Evolutionary conservation across 2,113 vertebrate genomes (phyloP).

Genomic region (Ranitomeya variabilis): DNA sequence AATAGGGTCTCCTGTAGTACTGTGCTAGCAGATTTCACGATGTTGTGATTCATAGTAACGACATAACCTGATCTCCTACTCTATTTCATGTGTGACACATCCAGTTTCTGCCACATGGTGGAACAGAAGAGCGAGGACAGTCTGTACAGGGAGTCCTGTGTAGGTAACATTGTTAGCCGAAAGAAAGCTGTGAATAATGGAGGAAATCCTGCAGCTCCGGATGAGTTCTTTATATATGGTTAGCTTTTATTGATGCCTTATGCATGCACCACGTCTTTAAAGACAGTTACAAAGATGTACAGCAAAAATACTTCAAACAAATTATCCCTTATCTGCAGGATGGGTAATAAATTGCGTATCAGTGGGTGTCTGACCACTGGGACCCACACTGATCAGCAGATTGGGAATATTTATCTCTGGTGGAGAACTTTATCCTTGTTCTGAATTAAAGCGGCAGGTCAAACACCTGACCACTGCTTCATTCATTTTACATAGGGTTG

Average conservation of each 20-base stretch:
- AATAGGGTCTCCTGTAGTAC: neutral
- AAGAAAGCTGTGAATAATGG: neutral
- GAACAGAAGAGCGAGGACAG: neutral
- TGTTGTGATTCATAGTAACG: neutral
- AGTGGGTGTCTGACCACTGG: no score
- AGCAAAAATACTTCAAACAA: neutral
- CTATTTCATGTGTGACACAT: neutral
- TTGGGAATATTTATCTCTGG: no score
- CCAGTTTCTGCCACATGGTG: neutral
- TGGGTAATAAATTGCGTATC: no score
- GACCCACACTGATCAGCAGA: no score
- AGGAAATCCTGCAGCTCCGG: neutral
- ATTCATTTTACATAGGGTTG: no score
- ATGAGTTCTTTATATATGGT: no score
- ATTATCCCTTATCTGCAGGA: no score
- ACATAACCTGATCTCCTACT: neutral
- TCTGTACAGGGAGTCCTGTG: constrained; percentile 1
- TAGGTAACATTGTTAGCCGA: neutral
- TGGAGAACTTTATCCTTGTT: no score
- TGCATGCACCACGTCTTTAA: neutral
- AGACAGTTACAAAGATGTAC: neutral
- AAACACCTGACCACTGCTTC: no score
- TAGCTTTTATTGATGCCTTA: neutral
- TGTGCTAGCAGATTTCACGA: neutral
- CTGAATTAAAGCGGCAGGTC: no score